phyloP scores from a whole-genome alignment of 2,888 invertebrate genomes.

The Drosophila demipolita region DNA sequence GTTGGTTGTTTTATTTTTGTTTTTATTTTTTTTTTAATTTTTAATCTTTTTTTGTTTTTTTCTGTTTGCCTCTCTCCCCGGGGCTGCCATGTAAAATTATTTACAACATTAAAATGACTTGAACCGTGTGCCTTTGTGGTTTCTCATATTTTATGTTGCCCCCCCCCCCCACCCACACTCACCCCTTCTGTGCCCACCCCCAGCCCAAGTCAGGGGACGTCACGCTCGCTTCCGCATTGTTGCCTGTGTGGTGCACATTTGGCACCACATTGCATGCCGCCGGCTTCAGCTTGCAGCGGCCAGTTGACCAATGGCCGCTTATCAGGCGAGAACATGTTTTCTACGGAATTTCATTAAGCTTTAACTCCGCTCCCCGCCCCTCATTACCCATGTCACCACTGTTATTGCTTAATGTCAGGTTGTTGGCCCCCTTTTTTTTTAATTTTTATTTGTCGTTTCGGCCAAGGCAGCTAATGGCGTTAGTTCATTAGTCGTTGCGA shows the following conservation, averaged over 20 bases:
- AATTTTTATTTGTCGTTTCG: conserved; percentile 59
- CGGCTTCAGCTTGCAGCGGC: conserved; percentile 26
- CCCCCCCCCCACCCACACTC: not conserved
- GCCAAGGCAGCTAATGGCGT: conserved; percentile 70
- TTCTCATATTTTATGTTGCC: conserved; percentile 60
- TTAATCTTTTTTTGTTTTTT: not conserved
- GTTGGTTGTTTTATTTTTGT: conserved; percentile 5
- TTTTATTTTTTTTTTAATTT: not conserved
- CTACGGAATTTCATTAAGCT: conserved; percentile 73
- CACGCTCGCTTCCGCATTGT: conserved; percentile 68
- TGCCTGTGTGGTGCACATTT: conserved; percentile 74
- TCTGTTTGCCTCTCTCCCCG: not conserved
- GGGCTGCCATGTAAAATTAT: conserved; percentile 57
- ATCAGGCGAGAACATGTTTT: conserved; percentile 83
- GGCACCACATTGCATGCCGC: conserved; percentile 60
- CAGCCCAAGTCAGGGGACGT: conserved; percentile 32
- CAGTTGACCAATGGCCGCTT: conserved; percentile 78
- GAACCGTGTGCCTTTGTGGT: conserved; percentile 57
- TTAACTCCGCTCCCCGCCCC: not conserved
- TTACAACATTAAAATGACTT: conserved; percentile 73
- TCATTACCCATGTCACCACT: conserved; percentile 1
- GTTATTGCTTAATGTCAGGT: conserved; percentile 60
- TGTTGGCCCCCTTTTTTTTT: conserved; percentile 54
- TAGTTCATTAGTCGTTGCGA: conserved; percentile 76
- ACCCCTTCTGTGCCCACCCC: not conserved